Conservation (phyloP, 2,113 vertebrate genomes). For the Centropus bengalensis region DNA sequence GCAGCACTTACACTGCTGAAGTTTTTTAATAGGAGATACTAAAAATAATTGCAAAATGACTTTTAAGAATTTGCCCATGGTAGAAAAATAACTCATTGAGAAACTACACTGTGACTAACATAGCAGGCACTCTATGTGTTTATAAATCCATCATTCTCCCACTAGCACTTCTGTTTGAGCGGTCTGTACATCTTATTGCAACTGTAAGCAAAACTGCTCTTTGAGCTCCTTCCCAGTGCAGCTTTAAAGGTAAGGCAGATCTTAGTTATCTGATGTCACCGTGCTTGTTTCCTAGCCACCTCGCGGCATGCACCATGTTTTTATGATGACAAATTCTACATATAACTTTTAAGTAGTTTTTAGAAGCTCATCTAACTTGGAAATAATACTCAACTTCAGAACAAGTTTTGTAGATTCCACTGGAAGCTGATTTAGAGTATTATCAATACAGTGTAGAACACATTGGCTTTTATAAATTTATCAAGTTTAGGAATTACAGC, state of each 20-base stretch:
- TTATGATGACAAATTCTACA: background rate
- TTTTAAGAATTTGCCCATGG: background rate
- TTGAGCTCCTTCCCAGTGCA: background rate
- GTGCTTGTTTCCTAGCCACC: background rate
- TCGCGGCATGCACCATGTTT: background rate
- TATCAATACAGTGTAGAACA: background rate
- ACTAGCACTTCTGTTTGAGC: background rate
- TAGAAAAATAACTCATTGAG: background rate
- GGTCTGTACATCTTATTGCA: background rate
- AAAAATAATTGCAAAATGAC: background rate
- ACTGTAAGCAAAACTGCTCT: background rate
- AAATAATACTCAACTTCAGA: background rate
- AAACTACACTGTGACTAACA: background rate
- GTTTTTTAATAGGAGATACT: background rate
- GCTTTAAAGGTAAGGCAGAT: background rate
- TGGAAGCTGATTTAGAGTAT: background rate
- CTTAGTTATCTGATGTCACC: background rate
- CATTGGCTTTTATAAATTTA: background rate
- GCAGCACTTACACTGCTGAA: background rate
- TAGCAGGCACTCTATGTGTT: accelerated
- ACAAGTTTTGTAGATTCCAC: background rate
- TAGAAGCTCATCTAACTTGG: background rate
- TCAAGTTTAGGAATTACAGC: background rate
- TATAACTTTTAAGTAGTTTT: background rate
- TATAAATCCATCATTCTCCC: background rate